Evolutionary conservation across 2,888 invertebrate species (phyloP), one percentile per base, ranked within the genome.

Genomic region (Drosophila nr. perissopoda): DNA sequence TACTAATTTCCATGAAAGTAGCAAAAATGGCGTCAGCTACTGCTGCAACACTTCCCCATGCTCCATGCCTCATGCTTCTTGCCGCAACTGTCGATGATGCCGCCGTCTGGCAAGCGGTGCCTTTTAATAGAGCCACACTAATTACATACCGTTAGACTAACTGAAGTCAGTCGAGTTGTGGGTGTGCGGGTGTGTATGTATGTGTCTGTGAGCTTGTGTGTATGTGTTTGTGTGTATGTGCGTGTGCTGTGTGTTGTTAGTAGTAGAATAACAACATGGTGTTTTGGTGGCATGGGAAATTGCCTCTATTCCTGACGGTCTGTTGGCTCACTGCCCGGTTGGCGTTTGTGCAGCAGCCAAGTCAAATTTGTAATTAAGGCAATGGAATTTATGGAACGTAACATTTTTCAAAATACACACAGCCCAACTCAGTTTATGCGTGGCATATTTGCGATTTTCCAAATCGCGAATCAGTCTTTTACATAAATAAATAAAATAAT

Each of bases 71-170:
- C 36, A 51, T 29, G 13, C 11, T n/a, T 36, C 36, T 54, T 40
- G 45, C 33, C 48, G 29, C 38, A 33, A 33, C 29, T 53, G 65
- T 40, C 38, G 33, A 65, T 68, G 54, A 18, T 49, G 68, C 52
- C 62, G 58, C 62, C 62, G 67, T 66, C 61, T 57, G 74, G 73
- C 87, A 87, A 89, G 87, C 87, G 80, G 75, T 81, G 87, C 82
- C 87, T 87, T 85, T 90, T 89, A 87, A 87, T 87, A 90, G 87
- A 90, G 90, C 83, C 85, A 89, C 90, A 89, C 87, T 87, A 87
- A 87, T 87, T 87, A 87, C 87, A 89, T 83, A 89, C 90, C 89
- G 87, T 87, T 87, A 87, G 87, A 90, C 64, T 78, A 81, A 86
- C 82, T 73, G 71, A 76, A 80, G 83, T 72, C 84, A 69, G 62